Base-by-base conservation (phyloP, 2,113 vertebrate genomes). In the Platysteira castanea region DNA sequence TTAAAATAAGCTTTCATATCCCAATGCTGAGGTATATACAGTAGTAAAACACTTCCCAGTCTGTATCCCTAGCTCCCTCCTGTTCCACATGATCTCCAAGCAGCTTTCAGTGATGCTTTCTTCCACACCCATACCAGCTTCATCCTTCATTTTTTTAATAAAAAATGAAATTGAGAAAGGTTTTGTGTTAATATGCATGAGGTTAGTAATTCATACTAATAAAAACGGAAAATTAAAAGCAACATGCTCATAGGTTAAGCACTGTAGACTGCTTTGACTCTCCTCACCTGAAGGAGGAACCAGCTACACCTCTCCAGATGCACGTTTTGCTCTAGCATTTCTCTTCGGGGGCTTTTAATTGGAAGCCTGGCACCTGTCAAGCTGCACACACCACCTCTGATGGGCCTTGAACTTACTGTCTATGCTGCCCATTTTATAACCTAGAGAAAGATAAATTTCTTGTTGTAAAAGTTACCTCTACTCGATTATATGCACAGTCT, bases 181-280 rank as follows among this genome's bases (percentile, higher is more conserved):
- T 69, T 96, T 89, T 67, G 20, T 44, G 49, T 93, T 94, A 93
- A 94, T 91, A 96, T 90, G 94, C 41, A 89, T 71, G 5, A 80
- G 42, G 79, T 92, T 94, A 96, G 92, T 94, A 93, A 96, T 94
- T 95, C 70, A 96, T 76, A 53, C 56, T 92, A 95, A 95, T 87
- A 94, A 89, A 97, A 96, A 94, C 42, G 59, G 90, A 92, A 96
- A 96, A 96, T 89, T 91, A 96, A 97, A 96, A 96, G 96, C 75
- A 87, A 86, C 28, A 64, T 57, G 49, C 17, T 82, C 41, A 64
- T 22, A 88, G 82, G 65, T 96, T 87, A 94, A 94, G 79, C 59
- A 61, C 31, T 1, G 3, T 1, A 79, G 86, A 74, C 75, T 67
- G n/a, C 67, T 82, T 81, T 31, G 75, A 24, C 52, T 67, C 60